Evolutionary conservation across 1,140 invertebrate species (phyloP).

Genomic region (Geopemphigus sp.): DNA sequence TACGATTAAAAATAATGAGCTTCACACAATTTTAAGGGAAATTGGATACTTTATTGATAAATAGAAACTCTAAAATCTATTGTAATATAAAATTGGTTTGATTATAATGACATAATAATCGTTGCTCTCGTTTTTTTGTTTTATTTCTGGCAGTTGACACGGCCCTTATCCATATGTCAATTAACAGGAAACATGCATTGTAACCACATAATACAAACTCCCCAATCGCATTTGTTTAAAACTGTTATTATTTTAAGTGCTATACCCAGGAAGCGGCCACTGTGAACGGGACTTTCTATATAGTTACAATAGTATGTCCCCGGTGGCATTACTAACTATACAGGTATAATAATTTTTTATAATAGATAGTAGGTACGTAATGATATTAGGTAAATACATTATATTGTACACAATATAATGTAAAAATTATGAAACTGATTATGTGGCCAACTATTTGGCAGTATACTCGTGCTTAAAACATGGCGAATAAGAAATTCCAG

Average conservation of each 20-base stretch:
- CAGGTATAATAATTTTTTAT: not conserved
- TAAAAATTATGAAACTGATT: constrained; percentile 4
- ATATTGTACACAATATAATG: not conserved
- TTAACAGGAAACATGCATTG: constrained; percentile 45
- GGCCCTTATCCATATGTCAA: constrained; percentile 9
- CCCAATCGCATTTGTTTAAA: not conserved
- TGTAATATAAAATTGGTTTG: not conserved
- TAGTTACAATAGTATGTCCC: not conserved
- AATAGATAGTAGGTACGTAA: too few relatives aligned
- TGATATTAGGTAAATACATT: not conserved
- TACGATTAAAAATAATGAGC: not conserved
- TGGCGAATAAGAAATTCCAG: not conserved
- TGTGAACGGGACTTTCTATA: constrained; percentile 15
- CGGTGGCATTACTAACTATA: not conserved
- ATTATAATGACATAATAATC: constrained; percentile 13
- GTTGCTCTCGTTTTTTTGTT: not conserved
- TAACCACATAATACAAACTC: constrained; percentile 35
- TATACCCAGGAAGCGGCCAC: constrained; percentile 11
- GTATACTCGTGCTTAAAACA: not conserved
- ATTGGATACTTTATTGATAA: not conserved
- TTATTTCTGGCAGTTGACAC: constrained; percentile 3
- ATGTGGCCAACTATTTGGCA: not conserved
- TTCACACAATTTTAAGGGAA: not conserved
- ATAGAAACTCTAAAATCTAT: constrained; percentile 1
- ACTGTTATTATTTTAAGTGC: constrained; percentile 32